Evolutionary conservation across 2,888 invertebrate genomes (phyloP).

Genomic region (Thereva unica): DNA sequence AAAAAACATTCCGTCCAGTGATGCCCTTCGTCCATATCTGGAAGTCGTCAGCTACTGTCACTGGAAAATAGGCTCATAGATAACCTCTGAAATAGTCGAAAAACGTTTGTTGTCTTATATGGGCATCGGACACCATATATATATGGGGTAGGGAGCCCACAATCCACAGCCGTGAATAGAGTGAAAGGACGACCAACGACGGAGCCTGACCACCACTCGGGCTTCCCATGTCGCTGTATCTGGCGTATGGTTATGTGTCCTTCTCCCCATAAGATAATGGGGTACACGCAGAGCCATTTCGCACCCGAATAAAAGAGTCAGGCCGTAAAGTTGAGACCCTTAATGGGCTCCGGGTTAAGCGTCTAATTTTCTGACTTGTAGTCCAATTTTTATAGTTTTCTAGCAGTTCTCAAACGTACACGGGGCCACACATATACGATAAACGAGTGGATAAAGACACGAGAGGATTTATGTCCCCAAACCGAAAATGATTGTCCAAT

Average conservation of each 20-base stretch:
- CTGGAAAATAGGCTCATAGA: constrained; percentile 23
- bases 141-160: too few species aligned
- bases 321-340: constrained; percentile 25
- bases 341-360: constrained; percentile 30
- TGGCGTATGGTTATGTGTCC: constrained; percentile 18
- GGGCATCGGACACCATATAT: constrained; percentile 5
- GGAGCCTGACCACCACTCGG: not conserved
- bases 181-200: too few species aligned
- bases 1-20: constrained; percentile 23
- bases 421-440: not conserved
- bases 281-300: constrained; percentile 30
- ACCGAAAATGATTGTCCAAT: constrained; percentile 28
- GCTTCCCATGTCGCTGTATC: constrained; percentile 8
- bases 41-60: constrained; percentile 33
- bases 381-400: constrained; percentile 9
- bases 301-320: constrained; percentile 32
- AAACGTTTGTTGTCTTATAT: constrained; percentile 15
- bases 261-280: constrained; percentile 26
- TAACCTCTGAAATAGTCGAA: constrained; percentile 23
- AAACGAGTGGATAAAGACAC: constrained; percentile 15
- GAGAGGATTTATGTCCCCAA: not conserved
- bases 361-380: constrained; percentile 26
- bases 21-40: constrained; percentile 19
- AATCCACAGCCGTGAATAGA: not conserved
- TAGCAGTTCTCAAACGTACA: not conserved